These are phyloP conservation scores for Epinotia brunnichana DNA, from an alignment of 2,888 invertebrate species.

Conservation along the genomic window DNA sequence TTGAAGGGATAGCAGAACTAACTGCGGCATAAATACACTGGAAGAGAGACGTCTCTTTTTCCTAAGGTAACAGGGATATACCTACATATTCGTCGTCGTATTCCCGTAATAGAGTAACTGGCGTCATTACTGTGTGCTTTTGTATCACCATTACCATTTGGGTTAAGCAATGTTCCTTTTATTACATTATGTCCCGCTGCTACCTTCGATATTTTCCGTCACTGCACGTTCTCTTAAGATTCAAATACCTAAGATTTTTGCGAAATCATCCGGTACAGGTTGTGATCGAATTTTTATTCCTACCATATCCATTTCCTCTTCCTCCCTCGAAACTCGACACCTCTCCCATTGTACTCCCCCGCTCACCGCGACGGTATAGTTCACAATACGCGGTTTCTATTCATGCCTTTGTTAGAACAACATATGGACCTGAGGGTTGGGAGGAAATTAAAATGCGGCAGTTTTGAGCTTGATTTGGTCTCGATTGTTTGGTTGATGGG, in stretches of 20 bases:
- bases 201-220: too few species aligned
- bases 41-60: too few species aligned
- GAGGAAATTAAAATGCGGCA: conserved; percentile 39
- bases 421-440: conserved; percentile 41
- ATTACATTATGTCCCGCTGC: too few species aligned
- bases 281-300: conserved; percentile 19
- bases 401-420: conserved; percentile 39
- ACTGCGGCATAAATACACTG: too few species aligned
- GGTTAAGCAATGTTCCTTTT: background rate
- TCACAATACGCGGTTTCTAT: conserved; percentile 39
- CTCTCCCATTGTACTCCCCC: conserved; percentile 48
- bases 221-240: background rate
- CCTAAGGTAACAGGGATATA: too few species aligned
- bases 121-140: too few species aligned
- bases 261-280: conserved; percentile 16
- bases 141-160: too few species aligned
- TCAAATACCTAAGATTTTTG: conserved; percentile 1
- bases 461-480: conserved; percentile 30
- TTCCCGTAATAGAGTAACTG: background rate
- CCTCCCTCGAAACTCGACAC: conserved; percentile 61
- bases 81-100: too few species aligned
- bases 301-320: conserved; percentile 38
- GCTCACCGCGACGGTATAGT: conserved; percentile 29
- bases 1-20: too few species aligned
- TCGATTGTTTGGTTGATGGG: conserved; percentile 24